Conservation (phyloP, 2,113 vertebrate species). For the Thermophis baileyi region DNA sequence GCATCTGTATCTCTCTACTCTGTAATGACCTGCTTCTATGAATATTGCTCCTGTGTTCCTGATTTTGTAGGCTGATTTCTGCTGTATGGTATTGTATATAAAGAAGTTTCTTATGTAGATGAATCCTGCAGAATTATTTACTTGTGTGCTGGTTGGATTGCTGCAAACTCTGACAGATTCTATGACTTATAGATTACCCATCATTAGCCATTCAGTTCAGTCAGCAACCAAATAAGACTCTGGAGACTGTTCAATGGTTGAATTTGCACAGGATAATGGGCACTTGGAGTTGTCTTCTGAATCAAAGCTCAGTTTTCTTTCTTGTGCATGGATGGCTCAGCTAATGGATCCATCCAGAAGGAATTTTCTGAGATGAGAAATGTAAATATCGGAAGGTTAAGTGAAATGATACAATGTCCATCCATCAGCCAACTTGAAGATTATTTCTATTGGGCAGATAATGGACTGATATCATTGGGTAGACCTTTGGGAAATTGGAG, state of each 20-base stretch:
- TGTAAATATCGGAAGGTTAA: background rate
- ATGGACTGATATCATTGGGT: background rate
- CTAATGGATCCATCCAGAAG: background rate
- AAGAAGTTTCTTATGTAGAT: too few species aligned
- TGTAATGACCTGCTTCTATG: too few species aligned
- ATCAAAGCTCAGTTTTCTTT: background rate
- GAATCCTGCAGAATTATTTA: too few species aligned
- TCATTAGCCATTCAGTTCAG: background rate
- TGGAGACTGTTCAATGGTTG: background rate
- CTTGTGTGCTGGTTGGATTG: too few species aligned
- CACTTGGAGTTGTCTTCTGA: background rate
- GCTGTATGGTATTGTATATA: too few species aligned
- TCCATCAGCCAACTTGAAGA: background rate
- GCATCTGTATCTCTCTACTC: too few species aligned
- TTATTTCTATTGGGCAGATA: background rate
- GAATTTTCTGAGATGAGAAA: background rate
- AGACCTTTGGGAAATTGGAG: background rate
- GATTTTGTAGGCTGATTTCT: too few species aligned
- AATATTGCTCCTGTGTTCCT: too few species aligned
- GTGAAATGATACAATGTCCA: background rate
- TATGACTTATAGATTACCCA: background rate
- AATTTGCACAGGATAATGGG: background rate
- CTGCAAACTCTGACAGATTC: too few species aligned
- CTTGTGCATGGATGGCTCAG: background rate
- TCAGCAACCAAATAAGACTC: background rate